Base-by-base conservation (phyloP, 2,113 vertebrate species). In the Nothoprocta perdicaria region DNA sequence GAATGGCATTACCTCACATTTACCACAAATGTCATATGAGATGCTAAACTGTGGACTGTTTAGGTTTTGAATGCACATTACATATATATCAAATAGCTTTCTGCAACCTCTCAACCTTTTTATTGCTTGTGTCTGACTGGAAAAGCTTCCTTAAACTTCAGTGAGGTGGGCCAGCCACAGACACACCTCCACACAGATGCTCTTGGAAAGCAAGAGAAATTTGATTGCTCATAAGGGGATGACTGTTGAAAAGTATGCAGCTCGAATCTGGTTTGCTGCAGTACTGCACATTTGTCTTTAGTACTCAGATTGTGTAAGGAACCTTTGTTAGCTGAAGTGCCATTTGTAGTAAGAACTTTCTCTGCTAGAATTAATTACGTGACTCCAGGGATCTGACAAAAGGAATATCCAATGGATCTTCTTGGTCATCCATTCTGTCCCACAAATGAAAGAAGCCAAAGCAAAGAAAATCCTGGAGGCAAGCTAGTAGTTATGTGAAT, bases 381-480 rank as follows among this genome's bases (percentile, higher is more conserved):
- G 26, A 78, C 85, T 63, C 86, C 8, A 75, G 88, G 61, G 77
- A 91, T 88, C 69, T 84, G 75, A 46, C 19, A 86, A 78, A 76
- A 81, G 14, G 14, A 91, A 55, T 85, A 83, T 87, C 27, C 63
- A 80, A 71, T 31, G 31, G 46, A 84, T 93, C 35, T 29, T 80
- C 77, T 86, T 84, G n/a, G 52, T 81, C 69, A 93, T 76, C 41
- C 15, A 29, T 84, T 68, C 29, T 84, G 71, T 81, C 26, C 67
- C 52, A 79, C 14, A 88, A 65, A 84, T 52, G 65, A 80, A 68
- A 90, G 38, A 46, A 88, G 48, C 43, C 63, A 61, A 89, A 83
- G 40, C 77, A 86, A 73, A 87, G 61, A 92, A 88, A 93, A 84
- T 53, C 43, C 53, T 92, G 80, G 62, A 90, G 15, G 48, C 18